phyloP scores from a whole-genome alignment of 2,888 invertebrate genomes.

The Ctenicera cuprea region DNA sequence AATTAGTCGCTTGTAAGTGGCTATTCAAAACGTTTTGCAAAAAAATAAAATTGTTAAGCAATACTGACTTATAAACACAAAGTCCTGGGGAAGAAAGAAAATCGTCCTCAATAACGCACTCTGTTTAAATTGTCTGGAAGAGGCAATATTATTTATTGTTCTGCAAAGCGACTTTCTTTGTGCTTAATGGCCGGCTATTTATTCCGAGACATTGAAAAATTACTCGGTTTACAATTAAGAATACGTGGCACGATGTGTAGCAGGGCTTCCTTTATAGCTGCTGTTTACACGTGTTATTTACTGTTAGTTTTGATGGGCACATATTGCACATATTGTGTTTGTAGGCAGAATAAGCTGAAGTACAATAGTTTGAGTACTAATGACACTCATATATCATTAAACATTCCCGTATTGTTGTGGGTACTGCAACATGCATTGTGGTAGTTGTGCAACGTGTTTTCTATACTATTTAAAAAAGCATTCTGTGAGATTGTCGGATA shows the following conservation, averaged over 20 bases:
- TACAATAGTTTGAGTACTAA: slow-evolving; percentile 32
- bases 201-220: slow-evolving; percentile 33
- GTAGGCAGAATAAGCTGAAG: slow-evolving; percentile 17
- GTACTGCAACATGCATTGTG: slow-evolving; percentile 22
- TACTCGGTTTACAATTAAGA: slow-evolving; percentile 40
- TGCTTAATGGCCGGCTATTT: slow-evolving; percentile 31
- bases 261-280: slow-evolving; percentile 32
- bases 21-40: no score
- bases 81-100: not conserved
- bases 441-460: slow-evolving; percentile 17
- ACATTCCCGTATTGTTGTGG: slow-evolving; percentile 28
- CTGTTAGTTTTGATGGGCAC: slow-evolving; percentile 28
- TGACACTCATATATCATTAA: slow-evolving; percentile 33
- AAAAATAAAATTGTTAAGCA: no score
- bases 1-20: no score
- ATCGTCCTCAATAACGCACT: not conserved
- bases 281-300: slow-evolving; percentile 43
- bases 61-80: no score
- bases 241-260: slow-evolving; percentile 34
- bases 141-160: slow-evolving; percentile 26
- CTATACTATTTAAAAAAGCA: slow-evolving; percentile 1
- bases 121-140: not conserved
- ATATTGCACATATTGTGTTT: slow-evolving; percentile 37
- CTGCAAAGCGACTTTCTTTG: slow-evolving; percentile 21
- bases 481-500: slow-evolving; percentile 3